These are phyloP conservation scores for Eurypyga helias DNA, from an alignment of 2,113 vertebrate genomes.

Conservation along the genomic window DNA sequence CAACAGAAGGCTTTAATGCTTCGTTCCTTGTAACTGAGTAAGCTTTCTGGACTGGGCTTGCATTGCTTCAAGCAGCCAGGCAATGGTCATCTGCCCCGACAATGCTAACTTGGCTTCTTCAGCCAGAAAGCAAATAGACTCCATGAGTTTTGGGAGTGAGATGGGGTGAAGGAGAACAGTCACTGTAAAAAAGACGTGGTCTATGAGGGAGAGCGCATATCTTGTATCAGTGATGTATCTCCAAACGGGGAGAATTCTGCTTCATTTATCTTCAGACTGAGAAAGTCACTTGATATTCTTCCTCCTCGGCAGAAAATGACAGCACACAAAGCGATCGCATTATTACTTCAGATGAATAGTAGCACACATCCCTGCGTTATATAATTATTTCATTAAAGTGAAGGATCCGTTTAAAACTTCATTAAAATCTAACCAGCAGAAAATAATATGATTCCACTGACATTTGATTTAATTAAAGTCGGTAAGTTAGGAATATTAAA, in stretches of 20 bases:
- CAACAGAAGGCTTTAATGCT: conserved; percentile 1
- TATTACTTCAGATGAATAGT: conserved; percentile 27
- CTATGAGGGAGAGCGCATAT: neutral
- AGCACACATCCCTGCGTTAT: neutral
- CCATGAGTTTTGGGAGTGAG: neutral
- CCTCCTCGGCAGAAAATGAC: neutral
- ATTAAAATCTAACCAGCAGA: conserved; percentile 32
- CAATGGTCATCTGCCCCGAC: neutral
- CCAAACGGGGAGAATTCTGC: neutral
- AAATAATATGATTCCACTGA: conserved; percentile 47
- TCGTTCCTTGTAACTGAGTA: neutral
- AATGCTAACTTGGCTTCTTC: neutral
- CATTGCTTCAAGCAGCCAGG: neutral
- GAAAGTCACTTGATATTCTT: neutral
- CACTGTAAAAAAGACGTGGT: neutral
- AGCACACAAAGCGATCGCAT: neutral
- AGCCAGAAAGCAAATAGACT: neutral
- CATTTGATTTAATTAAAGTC: conserved; percentile 51
- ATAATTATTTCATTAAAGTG: conserved; percentile 29
- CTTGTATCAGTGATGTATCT: neutral
- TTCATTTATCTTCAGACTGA: neutral
- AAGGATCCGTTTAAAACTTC: conserved; percentile 40
- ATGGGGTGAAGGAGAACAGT: neutral
- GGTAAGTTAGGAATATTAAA: neutral
- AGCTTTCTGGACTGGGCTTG: neutral